phyloP scores from a whole-genome alignment of 2,888 invertebrate genomes.

The Helleia helle region DNA sequence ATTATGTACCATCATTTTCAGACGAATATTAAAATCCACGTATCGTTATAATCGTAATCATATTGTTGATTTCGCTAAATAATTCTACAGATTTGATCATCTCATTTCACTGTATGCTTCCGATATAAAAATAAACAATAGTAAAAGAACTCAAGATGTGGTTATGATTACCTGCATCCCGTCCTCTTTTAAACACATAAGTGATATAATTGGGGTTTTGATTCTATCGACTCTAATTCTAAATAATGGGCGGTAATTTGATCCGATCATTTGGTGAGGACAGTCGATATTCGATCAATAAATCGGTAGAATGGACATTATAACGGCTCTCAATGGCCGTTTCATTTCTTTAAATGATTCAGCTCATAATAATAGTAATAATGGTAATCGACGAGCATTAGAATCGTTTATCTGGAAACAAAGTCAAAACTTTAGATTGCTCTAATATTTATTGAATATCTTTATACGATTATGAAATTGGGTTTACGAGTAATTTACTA shows the following conservation, averaged over 20 bases:
- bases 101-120: conserved; percentile 21
- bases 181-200: conserved; percentile 73
- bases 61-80: too few relatives aligned
- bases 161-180: conserved; percentile 56
- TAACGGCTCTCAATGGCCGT: conserved; percentile 62
- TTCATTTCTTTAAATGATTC: conserved; percentile 73
- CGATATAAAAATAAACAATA: conserved; percentile 13
- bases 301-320: conserved; percentile 71
- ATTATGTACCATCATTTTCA: conserved; percentile 45
- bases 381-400: conserved; percentile 52
- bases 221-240: conserved; percentile 71
- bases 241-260: conserved; percentile 71
- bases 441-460: too few relatives aligned
- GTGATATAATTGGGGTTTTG: conserved; percentile 71
- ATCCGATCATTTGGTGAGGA: conserved; percentile 68
- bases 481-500: too few relatives aligned
- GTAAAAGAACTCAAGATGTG: conserved; percentile 31
- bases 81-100: too few relatives aligned
- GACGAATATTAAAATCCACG: conserved; percentile 30
- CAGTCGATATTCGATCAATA: conserved; percentile 73
- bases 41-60: conserved; percentile 24
- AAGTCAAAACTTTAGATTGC: too few relatives aligned
- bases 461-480: too few relatives aligned
- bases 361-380: conserved; percentile 69
- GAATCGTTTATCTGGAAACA: conserved; percentile 20